Base-by-base conservation (phyloP, 2,797 vertebrate species). In the Chelidonichthys spinosus region DNA sequence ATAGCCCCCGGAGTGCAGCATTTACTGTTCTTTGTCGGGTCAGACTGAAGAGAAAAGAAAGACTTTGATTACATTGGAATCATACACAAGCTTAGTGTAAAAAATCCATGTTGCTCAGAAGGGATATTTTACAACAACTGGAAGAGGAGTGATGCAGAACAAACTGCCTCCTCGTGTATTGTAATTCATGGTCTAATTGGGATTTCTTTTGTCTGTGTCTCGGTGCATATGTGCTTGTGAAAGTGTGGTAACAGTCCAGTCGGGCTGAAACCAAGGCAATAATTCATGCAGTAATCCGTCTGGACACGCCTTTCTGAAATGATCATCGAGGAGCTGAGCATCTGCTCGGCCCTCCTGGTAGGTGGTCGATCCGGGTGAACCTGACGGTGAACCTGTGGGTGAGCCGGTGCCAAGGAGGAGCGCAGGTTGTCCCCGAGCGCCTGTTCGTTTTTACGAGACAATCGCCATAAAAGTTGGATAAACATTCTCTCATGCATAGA, bases 291-390 rank as follows among this genome's bases (percentile, higher is more conserved):
- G 59, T 85, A 82, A 90, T 88, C 72, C 11, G 72, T 42, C 63
- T 0, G 62, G 85, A 78, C 81, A 76, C 7, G 76, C 58, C 13
- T 71, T 78, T 85, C 74, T 59, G 40, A 63, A 73, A 83, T 36
- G 85, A 82, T 74, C 75, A 69, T 74, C 18, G 40, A 56, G 69
- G 67, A 77, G 82, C 71, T 55, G 76, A 84, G 68, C 86, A 64
- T 86, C 70, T 81, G 79, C 69, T 54, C 59, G 18, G 66, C 66
- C 73, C n/a, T 79, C 82, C 68, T 56, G 63, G 81, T 91, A 87
- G 93, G 90, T 93, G 92, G 90, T 93, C 92, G 69, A 70, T 50
- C 47, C 2, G 81, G 85, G 82, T 60, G 81, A 73, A 73, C 69
- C 77, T 68, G 74, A 25, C 2, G 52, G 32, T 7, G 52, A 25